phyloP scores from a whole-genome alignment of 2,888 invertebrate species.

The Melinaea marsaeus region DNA sequence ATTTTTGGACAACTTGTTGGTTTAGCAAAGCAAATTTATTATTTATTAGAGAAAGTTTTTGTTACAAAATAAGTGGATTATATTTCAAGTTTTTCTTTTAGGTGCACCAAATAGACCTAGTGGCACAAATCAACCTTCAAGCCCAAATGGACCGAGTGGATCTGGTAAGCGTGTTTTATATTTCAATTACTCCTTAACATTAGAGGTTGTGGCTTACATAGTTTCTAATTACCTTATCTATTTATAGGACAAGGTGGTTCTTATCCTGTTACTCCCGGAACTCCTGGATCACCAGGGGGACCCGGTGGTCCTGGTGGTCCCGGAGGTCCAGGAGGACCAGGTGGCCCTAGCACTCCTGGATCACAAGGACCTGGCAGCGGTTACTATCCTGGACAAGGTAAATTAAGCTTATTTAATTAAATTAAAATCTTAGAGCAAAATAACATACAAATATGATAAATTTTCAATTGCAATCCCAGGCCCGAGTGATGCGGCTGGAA shows the following conservation, averaged over 20 bases:
- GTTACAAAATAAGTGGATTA: too few species aligned
- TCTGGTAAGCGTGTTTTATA: background rate
- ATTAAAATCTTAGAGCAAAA: background rate
- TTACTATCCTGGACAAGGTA: slow-evolving; percentile 43
- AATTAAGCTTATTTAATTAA: background rate
- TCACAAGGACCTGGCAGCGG: slow-evolving; percentile 29
- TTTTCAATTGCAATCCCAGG: background rate
- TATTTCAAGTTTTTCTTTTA: background rate
- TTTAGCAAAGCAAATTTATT: too few species aligned
- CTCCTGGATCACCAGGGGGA: slow-evolving; percentile 28
- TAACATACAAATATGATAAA: background rate
- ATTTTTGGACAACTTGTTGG: too few species aligned
- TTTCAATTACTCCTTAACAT: background rate
- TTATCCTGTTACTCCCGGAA: slow-evolving; percentile 46
- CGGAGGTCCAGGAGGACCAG: slow-evolving; percentile 40
- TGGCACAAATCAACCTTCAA: background rate
- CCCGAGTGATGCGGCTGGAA: slow-evolving; percentile 7
- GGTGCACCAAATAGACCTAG: slow-evolving; percentile 52
- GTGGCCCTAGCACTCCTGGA: slow-evolving; percentile 15
- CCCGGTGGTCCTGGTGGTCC: slow-evolving; percentile 34
- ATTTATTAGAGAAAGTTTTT: background rate
- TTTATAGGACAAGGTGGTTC: slow-evolving; percentile 44
- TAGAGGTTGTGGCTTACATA: background rate
- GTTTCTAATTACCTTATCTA: background rate
- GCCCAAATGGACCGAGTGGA: slow-evolving; percentile 9